Conservation (phyloP, 2,797 vertebrate species). For the Schizopygopsis pylzovi region DNA sequence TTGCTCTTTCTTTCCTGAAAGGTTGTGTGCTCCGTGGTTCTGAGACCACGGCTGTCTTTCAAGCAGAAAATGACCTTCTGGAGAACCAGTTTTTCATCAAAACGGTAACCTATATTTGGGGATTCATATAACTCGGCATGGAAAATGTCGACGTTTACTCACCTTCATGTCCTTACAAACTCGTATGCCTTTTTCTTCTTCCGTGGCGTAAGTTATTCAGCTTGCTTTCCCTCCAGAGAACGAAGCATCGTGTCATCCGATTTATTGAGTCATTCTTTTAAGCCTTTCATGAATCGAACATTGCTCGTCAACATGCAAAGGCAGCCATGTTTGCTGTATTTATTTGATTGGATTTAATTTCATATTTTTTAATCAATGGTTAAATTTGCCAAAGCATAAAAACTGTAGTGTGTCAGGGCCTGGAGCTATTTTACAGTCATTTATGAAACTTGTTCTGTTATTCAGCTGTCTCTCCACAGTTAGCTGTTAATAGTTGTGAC, state of each 20-base stretch:
- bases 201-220: neutral
- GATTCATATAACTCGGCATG: neutral
- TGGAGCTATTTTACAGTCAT: neutral
- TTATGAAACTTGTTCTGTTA: neutral
- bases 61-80: slow-evolving; percentile 64
- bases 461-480: neutral
- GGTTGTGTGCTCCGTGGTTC: slow-evolving; percentile 67
- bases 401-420: neutral
- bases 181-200: neutral
- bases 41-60: slow-evolving; percentile 59
- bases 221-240: neutral
- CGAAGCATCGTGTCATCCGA: neutral
- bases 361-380: neutral
- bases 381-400: no score
- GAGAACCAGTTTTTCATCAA: slow-evolving; percentile 72
- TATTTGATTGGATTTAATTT: neutral
- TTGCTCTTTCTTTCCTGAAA: slow-evolving; percentile 44
- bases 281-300: neutral
- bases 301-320: neutral
- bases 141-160: neutral
- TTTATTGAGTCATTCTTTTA: neutral
- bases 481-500: neutral
- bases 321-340: neutral
- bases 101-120: slow-evolving; percentile 59
- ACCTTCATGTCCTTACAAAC: neutral